These are phyloP conservation scores for Styela plicata DNA, from an alignment of 23 tunicate species.

Conservation along the genomic window DNA sequence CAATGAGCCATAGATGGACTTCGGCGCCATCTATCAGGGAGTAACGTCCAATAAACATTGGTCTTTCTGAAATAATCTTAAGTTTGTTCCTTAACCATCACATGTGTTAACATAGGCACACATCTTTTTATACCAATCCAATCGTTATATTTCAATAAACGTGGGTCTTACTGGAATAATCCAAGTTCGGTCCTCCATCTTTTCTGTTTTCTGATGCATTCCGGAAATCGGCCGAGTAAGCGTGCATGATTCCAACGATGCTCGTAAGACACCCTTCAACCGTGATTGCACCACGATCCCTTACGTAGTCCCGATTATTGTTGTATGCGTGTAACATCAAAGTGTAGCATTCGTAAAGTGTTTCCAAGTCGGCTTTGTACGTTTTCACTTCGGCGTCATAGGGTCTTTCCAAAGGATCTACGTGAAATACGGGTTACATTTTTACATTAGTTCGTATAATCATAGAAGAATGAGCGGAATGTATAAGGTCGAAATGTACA, in stretches of 20 bases:
- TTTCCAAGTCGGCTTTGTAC: slow-evolving; percentile 15
- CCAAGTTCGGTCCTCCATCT: not conserved
- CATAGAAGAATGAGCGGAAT: too few relatives aligned
- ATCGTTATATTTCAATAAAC: too few relatives aligned
- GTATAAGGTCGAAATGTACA: too few relatives aligned
- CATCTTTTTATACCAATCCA: too few relatives aligned
- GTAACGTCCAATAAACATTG: too few relatives aligned
- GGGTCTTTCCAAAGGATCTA: not conserved
- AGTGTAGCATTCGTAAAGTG: slow-evolving; percentile 24
- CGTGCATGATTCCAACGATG: not conserved
- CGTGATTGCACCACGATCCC: not conserved
- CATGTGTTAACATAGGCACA: too few relatives aligned
- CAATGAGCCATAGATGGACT: too few relatives aligned
- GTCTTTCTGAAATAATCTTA: too few relatives aligned
- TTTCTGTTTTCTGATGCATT: not conserved
- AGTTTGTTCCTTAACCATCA: too few relatives aligned
- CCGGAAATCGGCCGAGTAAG: not conserved
- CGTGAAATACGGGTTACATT: too few relatives aligned
- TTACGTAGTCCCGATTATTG: not conserved
- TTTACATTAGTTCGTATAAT: too few relatives aligned
- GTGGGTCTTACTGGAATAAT: slow-evolving; percentile 3
- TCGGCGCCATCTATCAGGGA: too few relatives aligned
- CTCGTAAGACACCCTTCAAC: not conserved
- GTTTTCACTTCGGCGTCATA: slow-evolving; percentile 4
- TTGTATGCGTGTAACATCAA: slow-evolving; percentile 3